Evolutionary conservation across 2,113 vertebrate genomes (phyloP), one percentile per base, ranked within the genome.

Genomic region (Tyto alba): DNA sequence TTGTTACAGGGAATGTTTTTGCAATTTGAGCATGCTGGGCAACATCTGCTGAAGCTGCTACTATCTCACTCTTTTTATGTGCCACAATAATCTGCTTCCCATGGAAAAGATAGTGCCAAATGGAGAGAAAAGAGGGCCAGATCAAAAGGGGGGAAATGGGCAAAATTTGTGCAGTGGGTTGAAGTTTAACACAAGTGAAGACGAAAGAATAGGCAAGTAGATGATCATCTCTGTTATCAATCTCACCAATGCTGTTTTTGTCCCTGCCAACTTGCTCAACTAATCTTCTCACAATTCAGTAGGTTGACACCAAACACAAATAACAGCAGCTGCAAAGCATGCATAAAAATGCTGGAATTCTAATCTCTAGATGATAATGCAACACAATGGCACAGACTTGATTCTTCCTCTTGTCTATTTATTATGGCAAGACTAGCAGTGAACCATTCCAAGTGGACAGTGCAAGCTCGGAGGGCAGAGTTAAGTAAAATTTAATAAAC

Each of bases 401-500:
- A 84, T 62, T 97, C 79, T 85, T 85, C 40, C 30, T 74, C 80
- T 81, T 84, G 57, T 69, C 45, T 94, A 22, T 95, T 94, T 91
- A 66, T 83, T 66, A 66, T 90, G 91, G 59, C 82, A 94, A 90
- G n/a, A 53, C 10, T 79, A 73, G 41, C 32, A 83, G 73, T 29
- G 57, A 95, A 55, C 62, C 21, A 43, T 89, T 95, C 85, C 90
- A 95, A 91, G 56, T 1, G 1, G 48, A 60, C 9, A 62, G 64
- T 85, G 83, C 59, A 78, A 88, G 59, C 55, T 83, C 15, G 3
- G 63, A 96, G 38, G 22, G 25, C 41, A 91, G 57, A 93, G 26
- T 73, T 77, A 96, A 95, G 67, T 36, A 66, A 89, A 88, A 96
- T 80, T 93, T 90, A 91, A 96, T 91, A 73, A 93, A 91, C 59